Evolutionary conservation across 2,797 vertebrate species (phyloP), one percentile per base, ranked within the genome.

Genomic region (Anguilla obscura): DNA sequence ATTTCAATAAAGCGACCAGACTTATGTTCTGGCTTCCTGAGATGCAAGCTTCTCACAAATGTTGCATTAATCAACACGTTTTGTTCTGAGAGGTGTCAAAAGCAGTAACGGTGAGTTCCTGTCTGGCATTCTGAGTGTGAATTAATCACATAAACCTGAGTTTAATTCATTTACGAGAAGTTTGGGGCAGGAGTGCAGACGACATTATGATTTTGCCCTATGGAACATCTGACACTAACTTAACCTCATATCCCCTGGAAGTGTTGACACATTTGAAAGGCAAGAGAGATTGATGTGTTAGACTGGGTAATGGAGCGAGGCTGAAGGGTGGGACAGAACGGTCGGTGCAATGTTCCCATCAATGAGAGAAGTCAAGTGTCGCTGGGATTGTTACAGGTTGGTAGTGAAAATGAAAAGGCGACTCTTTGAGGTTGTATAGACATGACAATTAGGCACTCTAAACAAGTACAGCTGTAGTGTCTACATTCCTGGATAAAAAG

Each of bases 11-110:
- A 89, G 86, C 30, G 85, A 30, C 21, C 88, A 91, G 89, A 88
- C 93, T 92, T 91, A 84, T 27, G 89, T 87, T 93, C 93, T 92
- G 90, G 86, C 88, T 88, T 92, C 90, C 79, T 84, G 88, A 90
- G 91, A 91, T 88, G 88, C 63, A 69, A 24, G 30, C 89, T 88
- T 86, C 88, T 87, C 91, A 89, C 50, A 89, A 84, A 87, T 79
- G 52, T 92, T 60, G 85, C 54, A 27, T 56, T n/a, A 86, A 90
- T 93, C 88, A 89, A 92, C 90, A 92, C 89, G 90, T 92, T 89
- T 18, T 7, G 14, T 66, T 85, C 88, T 86, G 84, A 88, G 58
- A 89, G 56, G 92, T 92, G 90, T 66, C 90, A 87, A 90, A 88
- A 90, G 66, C 86, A 90, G 85, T 93, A 90, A 89, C 90, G 90